Percentiles rank a stretch among this genome's conserved stretches.
These are phyloP conservation scores for Drosophila ochracea DNA, from an alignment of 2,888 invertebrate genomes.

Conservation along the genomic window DNA sequence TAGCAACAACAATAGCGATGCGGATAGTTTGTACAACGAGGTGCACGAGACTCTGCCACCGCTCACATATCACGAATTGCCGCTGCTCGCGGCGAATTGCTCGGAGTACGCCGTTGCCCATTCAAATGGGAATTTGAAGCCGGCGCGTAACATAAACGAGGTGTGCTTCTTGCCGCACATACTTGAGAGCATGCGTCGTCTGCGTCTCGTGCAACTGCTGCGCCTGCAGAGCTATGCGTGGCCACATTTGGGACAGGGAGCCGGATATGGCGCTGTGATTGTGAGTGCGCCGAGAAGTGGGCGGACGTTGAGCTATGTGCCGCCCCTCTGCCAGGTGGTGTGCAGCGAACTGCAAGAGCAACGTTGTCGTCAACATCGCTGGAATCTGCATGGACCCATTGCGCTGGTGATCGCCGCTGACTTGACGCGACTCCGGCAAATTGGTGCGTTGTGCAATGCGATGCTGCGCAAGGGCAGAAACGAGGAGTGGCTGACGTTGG, in stretches of 20 bases:
- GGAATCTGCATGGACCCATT: constrained; percentile 36
- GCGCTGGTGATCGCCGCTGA: constrained; percentile 51
- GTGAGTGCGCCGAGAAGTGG: constrained; percentile 64
- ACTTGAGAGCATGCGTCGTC: constrained; percentile 27
- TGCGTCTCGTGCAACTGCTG: constrained; percentile 39
- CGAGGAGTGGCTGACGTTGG: constrained; percentile 29
- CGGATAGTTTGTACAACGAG: constrained; percentile 3
- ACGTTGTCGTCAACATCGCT: neutral
- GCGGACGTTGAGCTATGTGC: constrained; percentile 60
- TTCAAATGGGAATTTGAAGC: constrained; percentile 16
- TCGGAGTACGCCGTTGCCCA: constrained; percentile 60
- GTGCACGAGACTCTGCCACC: constrained; percentile 7
- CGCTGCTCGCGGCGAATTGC: constrained; percentile 53
- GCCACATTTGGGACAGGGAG: constrained; percentile 41
- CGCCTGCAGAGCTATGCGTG: constrained; percentile 71
- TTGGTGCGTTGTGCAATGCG: constrained; percentile 36
- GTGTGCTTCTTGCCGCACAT: constrained; percentile 47
- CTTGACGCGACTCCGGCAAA: constrained; percentile 31
- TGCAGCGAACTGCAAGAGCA: constrained; percentile 9
- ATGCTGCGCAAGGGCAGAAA: constrained; percentile 36
- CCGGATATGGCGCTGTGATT: constrained; percentile 50
- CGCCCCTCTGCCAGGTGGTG: constrained; percentile 51
- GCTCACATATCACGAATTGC: constrained; percentile 12
- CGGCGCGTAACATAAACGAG: constrained; percentile 44
- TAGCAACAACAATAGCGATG: constrained; percentile 15